These are phyloP conservation scores for Andinoacara biseriatus DNA, from an alignment of 2,113 vertebrate species.

Conservation along the genomic window DNA sequence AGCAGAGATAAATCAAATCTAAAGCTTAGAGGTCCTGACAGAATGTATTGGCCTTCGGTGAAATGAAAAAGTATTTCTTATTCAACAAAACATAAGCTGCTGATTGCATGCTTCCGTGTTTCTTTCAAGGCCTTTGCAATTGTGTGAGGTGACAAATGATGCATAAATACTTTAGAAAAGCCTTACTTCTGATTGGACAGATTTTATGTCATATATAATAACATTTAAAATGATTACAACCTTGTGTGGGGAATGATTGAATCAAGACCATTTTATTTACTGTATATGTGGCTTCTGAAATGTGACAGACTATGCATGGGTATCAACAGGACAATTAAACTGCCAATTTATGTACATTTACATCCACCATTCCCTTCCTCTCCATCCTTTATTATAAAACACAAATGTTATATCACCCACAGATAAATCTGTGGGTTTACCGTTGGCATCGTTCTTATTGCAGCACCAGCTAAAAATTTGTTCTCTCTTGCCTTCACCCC, in stretches of 20 bases:
- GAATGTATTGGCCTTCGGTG: constrained; percentile 1
- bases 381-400: constrained; percentile 61
- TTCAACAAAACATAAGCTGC: constrained; percentile 27
- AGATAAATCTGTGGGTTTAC: constrained; percentile 55
- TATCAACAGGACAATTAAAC: neutral
- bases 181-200: neutral
- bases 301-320: neutral
- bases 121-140: constrained; percentile 1
- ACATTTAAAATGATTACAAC: neutral
- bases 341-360: constrained; percentile 33
- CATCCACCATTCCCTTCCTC: neutral
- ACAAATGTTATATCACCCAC: constrained; percentile 68
- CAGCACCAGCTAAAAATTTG: constrained; percentile 29
- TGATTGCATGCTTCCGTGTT: constrained; percentile 35
- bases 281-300: neutral
- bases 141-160: constrained; percentile 28
- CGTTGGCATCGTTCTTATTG: neutral
- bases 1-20: constrained; percentile 43
- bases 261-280: neutral
- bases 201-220: neutral
- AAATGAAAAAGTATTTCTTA: constrained; percentile 38
- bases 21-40: constrained; percentile 19
- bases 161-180: constrained; percentile 7
- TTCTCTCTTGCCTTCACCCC: neutral
- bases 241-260: neutral